phyloP scores from a whole-genome alignment of 2,113 vertebrate genomes.

The Capra hircus region DNA sequence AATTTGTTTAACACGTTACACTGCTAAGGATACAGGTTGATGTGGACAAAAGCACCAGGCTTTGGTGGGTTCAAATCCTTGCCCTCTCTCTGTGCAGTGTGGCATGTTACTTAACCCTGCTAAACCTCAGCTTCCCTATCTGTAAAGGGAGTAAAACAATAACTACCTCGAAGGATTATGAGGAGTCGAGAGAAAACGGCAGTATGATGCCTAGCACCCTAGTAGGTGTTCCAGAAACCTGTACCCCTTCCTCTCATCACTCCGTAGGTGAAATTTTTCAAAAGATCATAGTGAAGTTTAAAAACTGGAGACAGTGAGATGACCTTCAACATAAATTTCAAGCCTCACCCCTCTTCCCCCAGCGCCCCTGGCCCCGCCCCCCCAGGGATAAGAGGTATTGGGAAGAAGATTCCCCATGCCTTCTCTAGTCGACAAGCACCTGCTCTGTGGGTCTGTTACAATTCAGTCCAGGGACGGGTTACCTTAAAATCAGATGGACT shows the following conservation, averaged over 20 bases:
- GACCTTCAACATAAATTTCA: neutral
- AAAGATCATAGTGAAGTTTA: neutral
- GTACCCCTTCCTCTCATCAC: neutral
- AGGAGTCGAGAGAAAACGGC: slow-evolving; percentile 13
- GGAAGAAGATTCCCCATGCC: neutral
- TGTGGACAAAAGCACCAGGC: neutral
- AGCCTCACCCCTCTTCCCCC: neutral
- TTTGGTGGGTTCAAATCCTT: slow-evolving; percentile 14
- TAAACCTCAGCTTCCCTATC: slow-evolving; percentile 64
- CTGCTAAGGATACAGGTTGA: neutral
- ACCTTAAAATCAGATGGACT: neutral
- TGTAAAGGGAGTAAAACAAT: neutral
- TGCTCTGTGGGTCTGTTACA: neutral
- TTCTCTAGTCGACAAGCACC: neutral
- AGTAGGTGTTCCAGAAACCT: neutral
- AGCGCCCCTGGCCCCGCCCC: accelerated
- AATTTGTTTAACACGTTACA: neutral
- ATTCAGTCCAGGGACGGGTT: neutral
- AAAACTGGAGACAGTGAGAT: neutral
- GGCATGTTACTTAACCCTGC: slow-evolving; percentile 19
- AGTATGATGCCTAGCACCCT: neutral
- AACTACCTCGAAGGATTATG: neutral
- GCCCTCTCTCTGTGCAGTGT: neutral
- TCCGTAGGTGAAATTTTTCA: neutral
- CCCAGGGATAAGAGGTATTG: neutral